phyloP scores from a whole-genome alignment of 2,113 vertebrate genomes.

The Austrofundulus limnaeus region DNA sequence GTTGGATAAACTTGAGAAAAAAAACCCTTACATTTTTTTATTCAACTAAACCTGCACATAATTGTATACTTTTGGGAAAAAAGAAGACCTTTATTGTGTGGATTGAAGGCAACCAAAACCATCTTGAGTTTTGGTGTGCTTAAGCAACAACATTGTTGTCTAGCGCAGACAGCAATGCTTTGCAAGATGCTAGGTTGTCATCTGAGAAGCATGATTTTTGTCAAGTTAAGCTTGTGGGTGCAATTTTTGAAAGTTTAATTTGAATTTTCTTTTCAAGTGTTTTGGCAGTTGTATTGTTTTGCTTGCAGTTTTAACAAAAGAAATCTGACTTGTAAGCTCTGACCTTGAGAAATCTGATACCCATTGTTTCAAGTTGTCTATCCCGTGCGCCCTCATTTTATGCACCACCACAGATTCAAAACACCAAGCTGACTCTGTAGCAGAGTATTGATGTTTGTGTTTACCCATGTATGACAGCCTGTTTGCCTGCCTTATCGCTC shows the following conservation, averaged over 20 bases:
- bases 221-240: background rate
- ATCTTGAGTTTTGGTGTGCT: background rate
- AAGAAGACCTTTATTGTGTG: background rate
- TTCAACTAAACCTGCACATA: background rate
- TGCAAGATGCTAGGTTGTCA: constrained; percentile 6
- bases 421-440: constrained; percentile 12
- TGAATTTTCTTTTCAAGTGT: constrained; percentile 1
- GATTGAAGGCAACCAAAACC: background rate
- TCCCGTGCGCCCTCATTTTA: background rate
- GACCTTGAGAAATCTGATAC: constrained; percentile 3
- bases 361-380: constrained; percentile 5
- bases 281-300: constrained; percentile 19
- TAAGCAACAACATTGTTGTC: background rate
- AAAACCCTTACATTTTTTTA: no score
- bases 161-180: background rate
- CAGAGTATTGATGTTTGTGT: constrained; percentile 34
- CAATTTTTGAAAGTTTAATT: background rate
- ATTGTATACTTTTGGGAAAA: background rate
- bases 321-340: background rate
- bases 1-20: no score
- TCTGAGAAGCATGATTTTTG: constrained; percentile 1
- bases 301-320: constrained; percentile 4
- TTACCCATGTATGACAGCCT: constrained; percentile 24
- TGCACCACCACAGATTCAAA: constrained; percentile 17
- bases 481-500: constrained; percentile 31